Conservation (phyloP, 2,113 vertebrate species). For the Anoura caudifer region DNA sequence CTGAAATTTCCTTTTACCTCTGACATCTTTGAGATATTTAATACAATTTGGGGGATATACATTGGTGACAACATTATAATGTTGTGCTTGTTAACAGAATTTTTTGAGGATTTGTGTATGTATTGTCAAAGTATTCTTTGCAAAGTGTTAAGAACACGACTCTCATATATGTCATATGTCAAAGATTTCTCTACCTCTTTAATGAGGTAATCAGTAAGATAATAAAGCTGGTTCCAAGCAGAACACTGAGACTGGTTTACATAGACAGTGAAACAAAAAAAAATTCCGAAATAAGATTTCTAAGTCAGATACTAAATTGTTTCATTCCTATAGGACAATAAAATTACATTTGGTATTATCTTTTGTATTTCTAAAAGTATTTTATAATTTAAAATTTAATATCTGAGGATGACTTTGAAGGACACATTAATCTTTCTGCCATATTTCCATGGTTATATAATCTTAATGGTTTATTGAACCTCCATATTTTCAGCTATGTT, state of each 20-base stretch:
- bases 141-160: background rate
- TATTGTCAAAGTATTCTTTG: background rate
- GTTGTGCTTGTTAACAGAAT: background rate
- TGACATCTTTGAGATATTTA: background rate
- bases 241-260: background rate
- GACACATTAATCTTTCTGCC: background rate
- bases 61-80: background rate
- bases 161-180: background rate
- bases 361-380: background rate
- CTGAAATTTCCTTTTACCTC: background rate
- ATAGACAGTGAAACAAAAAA: background rate
- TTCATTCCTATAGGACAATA: background rate
- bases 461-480: background rate
- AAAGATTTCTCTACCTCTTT: background rate
- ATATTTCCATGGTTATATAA: background rate
- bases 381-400: slow-evolving; percentile 17
- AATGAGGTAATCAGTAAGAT: background rate
- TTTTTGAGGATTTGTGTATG: background rate
- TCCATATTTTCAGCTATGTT: background rate
- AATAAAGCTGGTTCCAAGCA: background rate
- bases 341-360: background rate
- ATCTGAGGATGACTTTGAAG: background rate
- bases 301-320: background rate
- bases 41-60: background rate
- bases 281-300: background rate